Evolutionary conservation across 1,140 invertebrate species (phyloP).

Genomic region (Hylaeus anthracinus): DNA sequence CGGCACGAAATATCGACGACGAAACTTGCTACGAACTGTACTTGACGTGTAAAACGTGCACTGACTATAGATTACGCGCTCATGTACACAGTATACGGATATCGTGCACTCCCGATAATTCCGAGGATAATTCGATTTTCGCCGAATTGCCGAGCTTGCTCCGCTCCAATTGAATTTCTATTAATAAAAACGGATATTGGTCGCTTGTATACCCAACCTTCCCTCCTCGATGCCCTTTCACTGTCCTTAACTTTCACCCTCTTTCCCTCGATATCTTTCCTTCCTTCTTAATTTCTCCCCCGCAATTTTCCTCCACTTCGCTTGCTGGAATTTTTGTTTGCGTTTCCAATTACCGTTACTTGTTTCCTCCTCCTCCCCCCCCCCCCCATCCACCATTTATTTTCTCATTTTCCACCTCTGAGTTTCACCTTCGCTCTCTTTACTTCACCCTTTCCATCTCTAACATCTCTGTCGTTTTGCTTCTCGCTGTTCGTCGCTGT

Average conservation of each 20-base stretch:
- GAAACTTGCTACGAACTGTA: constrained; percentile 27
- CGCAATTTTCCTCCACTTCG: not conserved
- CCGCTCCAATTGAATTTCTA: constrained; percentile 72
- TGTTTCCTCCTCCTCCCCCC: not conserved
- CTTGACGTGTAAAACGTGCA: constrained; percentile 43
- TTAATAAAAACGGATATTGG: constrained; percentile 74
- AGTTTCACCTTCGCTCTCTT: too few species aligned
- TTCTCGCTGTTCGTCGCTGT: not conserved
- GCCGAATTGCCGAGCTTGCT: constrained; percentile 65
- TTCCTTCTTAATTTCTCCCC: constrained; percentile 2
- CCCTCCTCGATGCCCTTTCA: not conserved
- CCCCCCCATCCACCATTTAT: not conserved
- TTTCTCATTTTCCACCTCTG: not conserved
- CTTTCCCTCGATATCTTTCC: constrained; percentile 7
- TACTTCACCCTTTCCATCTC: too few species aligned
- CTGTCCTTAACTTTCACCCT: constrained; percentile 4
- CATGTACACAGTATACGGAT: constrained; percentile 25
- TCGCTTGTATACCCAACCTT: constrained; percentile 42
- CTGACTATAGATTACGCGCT: constrained; percentile 22
- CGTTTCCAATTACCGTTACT: constrained; percentile 33
- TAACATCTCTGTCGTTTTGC: not conserved
- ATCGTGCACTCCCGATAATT: constrained; percentile 66
- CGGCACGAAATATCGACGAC: constrained; percentile 29
- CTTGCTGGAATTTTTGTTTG: not conserved
- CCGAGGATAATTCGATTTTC: constrained; percentile 72